Percentiles rank a stretch among this genome's conserved stretches.
Conservation (phyloP, 2,797 vertebrate species). For the Kryptopterus vitreolus region DNA sequence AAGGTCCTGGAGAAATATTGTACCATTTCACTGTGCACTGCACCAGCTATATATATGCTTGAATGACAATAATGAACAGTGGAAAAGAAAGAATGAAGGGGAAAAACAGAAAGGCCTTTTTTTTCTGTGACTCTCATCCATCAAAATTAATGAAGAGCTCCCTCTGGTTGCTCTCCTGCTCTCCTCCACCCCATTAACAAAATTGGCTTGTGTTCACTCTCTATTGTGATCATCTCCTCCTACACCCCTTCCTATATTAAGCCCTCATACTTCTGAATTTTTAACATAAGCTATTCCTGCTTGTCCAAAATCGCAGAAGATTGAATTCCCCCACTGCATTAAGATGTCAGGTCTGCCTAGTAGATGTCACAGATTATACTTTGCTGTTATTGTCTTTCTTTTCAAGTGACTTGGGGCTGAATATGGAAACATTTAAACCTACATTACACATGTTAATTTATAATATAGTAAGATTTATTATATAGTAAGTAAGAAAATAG, state of each 20-base stretch:
- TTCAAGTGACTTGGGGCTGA: too few relatives aligned
- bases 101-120: not conserved
- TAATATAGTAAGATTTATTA: too few relatives aligned
- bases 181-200: not conserved
- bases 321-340: not conserved
- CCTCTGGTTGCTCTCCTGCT: not conserved
- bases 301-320: not conserved
- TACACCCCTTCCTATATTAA: not conserved
- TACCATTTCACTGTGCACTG: too few relatives aligned
- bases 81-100: too few relatives aligned
- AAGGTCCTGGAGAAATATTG: too few relatives aligned
- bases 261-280: not conserved
- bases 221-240: slow-evolving; percentile 10
- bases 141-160: not conserved
- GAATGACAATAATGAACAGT: too few relatives aligned
- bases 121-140: not conserved
- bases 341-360: not conserved
- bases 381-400: too few relatives aligned
- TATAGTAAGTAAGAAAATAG: too few relatives aligned
- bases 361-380: not conserved
- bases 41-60: too few relatives aligned
- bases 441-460: too few relatives aligned
- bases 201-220: not conserved
- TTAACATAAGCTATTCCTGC: not conserved
- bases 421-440: too few relatives aligned